phyloP scores from a whole-genome alignment of 2,113 vertebrate genomes.

The Notothenia coriiceps region DNA sequence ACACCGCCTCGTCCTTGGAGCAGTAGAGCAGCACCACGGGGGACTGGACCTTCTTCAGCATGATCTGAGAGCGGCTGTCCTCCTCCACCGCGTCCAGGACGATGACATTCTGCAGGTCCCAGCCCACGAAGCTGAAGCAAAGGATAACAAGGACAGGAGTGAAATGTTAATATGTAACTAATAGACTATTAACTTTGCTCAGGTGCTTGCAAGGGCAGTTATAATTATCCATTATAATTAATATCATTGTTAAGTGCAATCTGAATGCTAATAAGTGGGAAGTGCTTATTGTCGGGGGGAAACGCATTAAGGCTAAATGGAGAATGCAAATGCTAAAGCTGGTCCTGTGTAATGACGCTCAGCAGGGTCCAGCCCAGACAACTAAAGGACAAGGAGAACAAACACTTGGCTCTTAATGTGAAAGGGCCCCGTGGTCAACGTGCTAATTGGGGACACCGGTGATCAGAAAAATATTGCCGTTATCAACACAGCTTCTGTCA shows the following conservation, averaged over 20 bases:
- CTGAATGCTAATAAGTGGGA: slow-evolving; percentile 54
- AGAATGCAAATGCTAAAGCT: slow-evolving; percentile 47
- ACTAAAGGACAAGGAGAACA: slow-evolving; percentile 29
- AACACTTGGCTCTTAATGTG: slow-evolving; percentile 22
- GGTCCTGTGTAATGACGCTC: slow-evolving; percentile 38
- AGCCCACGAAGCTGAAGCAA: slow-evolving; percentile 91
- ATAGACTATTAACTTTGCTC: slow-evolving; percentile 60
- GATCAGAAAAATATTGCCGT: slow-evolving; percentile 15
- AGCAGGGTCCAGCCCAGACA: slow-evolving; percentile 36
- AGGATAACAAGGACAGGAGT: slow-evolving; percentile 40
- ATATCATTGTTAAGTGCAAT: slow-evolving; percentile 61
- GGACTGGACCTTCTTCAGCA: slow-evolving; percentile 97
- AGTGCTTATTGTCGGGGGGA: slow-evolving; percentile 52
- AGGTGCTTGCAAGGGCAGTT: slow-evolving; percentile 52
- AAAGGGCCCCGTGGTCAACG: slow-evolving; percentile 6
- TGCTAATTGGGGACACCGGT: slow-evolving; percentile 28
- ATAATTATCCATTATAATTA: slow-evolving; percentile 66
- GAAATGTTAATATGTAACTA: slow-evolving; percentile 60
- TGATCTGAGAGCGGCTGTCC: slow-evolving; percentile 92
- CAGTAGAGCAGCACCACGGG: slow-evolving; percentile 96
- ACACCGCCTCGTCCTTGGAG: slow-evolving; percentile 94
- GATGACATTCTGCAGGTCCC: slow-evolving; percentile 97
- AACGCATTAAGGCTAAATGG: slow-evolving; percentile 61
- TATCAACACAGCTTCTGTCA: slow-evolving; percentile 6
- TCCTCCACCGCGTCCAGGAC: slow-evolving; percentile 92